Percentiles rank a stretch among this genome's conserved stretches.
These are phyloP conservation scores for Dendrophyllia cribrosa DNA, from an alignment of 64 coral and sea anemone species.

Conservation along the genomic window DNA sequence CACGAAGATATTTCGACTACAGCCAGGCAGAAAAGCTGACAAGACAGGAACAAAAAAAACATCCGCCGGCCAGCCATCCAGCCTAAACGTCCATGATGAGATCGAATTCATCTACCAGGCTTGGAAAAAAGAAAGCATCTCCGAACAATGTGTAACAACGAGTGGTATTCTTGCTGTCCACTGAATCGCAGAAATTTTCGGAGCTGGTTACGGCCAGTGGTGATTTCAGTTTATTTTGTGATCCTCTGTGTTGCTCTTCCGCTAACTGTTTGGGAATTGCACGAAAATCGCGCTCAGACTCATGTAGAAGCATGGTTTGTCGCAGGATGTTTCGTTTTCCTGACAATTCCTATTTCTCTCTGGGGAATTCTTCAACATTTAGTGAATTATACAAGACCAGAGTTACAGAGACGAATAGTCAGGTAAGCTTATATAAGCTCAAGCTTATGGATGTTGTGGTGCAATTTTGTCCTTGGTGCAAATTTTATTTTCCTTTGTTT, in stretches of 20 bases:
- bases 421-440: conserved; percentile 51
- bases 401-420: conserved; percentile 90
- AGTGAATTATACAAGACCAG: conserved; percentile 92
- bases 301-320: conserved; percentile 97
- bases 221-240: conserved; percentile 83
- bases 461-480: too few species aligned
- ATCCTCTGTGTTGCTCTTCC: conserved; percentile 94
- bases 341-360: conserved; percentile 92
- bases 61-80: too few species aligned
- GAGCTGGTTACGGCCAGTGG: conserved; percentile 82
- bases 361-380: conserved; percentile 98
- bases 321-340: conserved; percentile 92
- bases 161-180: not conserved
- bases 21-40: too few species aligned
- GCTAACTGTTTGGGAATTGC: conserved; percentile 89
- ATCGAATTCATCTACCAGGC: too few species aligned
- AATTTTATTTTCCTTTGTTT: too few species aligned
- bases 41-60: too few species aligned
- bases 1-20: too few species aligned
- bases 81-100: too few species aligned
- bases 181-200: conserved; percentile 27
- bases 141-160: not conserved
- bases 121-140: not conserved
- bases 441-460: too few species aligned
- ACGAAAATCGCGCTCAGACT: conserved; percentile 79